These are phyloP conservation scores for Lithobates pipiens DNA, from an alignment of 2,797 vertebrate genomes.

Conservation along the genomic window DNA sequence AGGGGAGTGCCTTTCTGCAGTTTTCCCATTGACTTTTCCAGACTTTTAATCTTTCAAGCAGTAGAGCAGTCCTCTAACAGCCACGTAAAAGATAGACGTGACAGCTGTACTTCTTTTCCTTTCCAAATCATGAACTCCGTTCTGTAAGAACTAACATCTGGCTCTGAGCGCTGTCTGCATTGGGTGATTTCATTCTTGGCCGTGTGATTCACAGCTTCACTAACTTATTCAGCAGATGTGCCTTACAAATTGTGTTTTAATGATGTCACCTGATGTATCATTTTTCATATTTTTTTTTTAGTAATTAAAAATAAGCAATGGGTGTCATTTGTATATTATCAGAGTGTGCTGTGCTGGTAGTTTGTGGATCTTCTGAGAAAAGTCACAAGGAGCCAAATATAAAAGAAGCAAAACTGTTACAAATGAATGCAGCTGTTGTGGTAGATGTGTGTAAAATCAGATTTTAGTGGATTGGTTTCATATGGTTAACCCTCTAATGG, in stretches of 20 bases:
- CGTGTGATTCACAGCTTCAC: conserved; percentile 22
- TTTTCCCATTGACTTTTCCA: background rate
- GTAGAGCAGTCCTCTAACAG: background rate
- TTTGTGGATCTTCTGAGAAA: background rate
- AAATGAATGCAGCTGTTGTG: background rate
- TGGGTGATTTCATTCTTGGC: conserved; percentile 55
- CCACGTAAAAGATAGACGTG: conserved; percentile 25
- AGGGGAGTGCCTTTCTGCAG: background rate
- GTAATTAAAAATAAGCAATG: conserved; percentile 35
- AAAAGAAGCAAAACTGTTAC: background rate
- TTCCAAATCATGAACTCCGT: conserved; percentile 46
- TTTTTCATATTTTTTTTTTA: conserved; percentile 4
- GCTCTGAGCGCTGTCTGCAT: conserved; percentile 31
- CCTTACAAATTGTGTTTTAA: conserved; percentile 45
- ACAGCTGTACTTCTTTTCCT: conserved; percentile 22
- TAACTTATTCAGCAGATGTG: conserved; percentile 55
- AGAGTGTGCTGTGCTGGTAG: background rate
- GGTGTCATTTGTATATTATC: background rate
- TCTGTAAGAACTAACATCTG: conserved; percentile 44
- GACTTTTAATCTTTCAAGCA: background rate
- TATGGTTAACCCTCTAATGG: no score
- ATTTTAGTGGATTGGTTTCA: no score
- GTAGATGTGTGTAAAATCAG: no score
- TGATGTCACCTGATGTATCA: conserved; percentile 37
- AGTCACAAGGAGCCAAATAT: background rate